Evolutionary conservation across 1,140 invertebrate genomes (phyloP).

Genomic region (Laupala kohalensis): DNA sequence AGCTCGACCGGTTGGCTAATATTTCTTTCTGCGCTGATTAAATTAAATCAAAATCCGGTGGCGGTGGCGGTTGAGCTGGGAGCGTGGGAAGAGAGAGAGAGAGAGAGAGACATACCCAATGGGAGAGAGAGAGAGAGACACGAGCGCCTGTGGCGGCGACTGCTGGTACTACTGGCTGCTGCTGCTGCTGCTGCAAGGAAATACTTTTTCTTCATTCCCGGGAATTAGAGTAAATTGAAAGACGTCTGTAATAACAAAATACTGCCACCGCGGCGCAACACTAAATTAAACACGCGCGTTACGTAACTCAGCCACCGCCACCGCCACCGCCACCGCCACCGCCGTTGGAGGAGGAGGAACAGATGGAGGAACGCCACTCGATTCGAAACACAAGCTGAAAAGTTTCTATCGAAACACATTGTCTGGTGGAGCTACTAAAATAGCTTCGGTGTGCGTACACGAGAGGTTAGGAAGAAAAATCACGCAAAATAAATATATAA

Average conservation of each 20-base stretch:
- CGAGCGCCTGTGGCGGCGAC: not conserved
- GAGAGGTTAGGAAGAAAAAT: no score
- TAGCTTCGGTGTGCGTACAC: no score
- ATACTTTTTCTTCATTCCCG: constrained; percentile 11
- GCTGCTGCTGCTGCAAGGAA: not conserved
- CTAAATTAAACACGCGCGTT: constrained; percentile 1
- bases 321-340: no score
- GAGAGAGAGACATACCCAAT: not conserved
- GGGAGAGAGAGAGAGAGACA: not conserved
- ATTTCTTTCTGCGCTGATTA: constrained; percentile 11
- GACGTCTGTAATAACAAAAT: constrained; percentile 8
- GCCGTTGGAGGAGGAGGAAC: no score
- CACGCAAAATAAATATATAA: no score
- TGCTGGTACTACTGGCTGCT: no score
- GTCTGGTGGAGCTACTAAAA: no score
- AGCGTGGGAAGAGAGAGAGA: not conserved
- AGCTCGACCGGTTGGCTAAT: not conserved
- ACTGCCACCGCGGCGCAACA: not conserved
- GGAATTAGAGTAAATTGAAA: constrained; percentile 15
- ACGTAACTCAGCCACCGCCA: not conserved
- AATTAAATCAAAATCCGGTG: constrained; percentile 13
- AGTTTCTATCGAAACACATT: no score
- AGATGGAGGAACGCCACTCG: no score
- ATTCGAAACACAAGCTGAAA: no score
- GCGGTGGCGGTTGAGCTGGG: not conserved